These are phyloP conservation scores for Drosophila monieri DNA, from an alignment of 2,888 invertebrate genomes.

Conservation along the genomic window DNA sequence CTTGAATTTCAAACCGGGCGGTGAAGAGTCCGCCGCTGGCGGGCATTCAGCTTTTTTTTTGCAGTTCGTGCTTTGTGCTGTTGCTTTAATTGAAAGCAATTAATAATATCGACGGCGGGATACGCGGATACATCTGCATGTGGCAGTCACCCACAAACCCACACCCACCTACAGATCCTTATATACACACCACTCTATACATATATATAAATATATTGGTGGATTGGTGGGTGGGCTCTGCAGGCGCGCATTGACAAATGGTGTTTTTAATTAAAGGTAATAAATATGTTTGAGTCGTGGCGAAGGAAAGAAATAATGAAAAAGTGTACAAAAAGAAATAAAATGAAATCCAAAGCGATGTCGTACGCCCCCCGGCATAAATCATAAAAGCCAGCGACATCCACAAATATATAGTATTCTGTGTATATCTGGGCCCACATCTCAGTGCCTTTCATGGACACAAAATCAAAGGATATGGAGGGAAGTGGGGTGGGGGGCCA, in stretches of 20 bases:
- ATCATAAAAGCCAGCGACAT: constrained; percentile 32
- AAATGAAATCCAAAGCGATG: constrained; percentile 35
- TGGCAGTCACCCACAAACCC: constrained; percentile 23
- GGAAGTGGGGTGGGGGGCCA: background rate
- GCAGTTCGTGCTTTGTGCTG: constrained; percentile 40
- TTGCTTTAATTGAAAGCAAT: constrained; percentile 65
- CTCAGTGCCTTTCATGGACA: background rate
- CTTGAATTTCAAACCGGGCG: constrained; percentile 2
- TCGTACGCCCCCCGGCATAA: constrained; percentile 30
- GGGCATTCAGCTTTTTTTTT: constrained; percentile 10
- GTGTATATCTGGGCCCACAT: constrained; percentile 10
- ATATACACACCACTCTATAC: background rate
- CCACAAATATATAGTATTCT: constrained; percentile 2
- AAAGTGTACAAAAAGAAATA: constrained; percentile 14
- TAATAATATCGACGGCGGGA: constrained; percentile 58
- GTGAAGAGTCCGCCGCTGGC: background rate
- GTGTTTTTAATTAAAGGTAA: constrained; percentile 65
- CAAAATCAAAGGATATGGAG: constrained; percentile 14
- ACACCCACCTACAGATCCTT: constrained; percentile 5
- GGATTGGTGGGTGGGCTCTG: constrained; percentile 10
- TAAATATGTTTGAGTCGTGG: constrained; percentile 56
- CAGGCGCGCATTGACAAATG: constrained; percentile 51
- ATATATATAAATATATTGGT: background rate
- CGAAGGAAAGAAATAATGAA: constrained; percentile 47
- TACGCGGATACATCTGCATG: constrained; percentile 24